A percentile compares a stretch with the other conserved stretches of the same genome.
Conservation (phyloP, 1,140 invertebrate species). For the Asbolus verrucosus region DNA sequence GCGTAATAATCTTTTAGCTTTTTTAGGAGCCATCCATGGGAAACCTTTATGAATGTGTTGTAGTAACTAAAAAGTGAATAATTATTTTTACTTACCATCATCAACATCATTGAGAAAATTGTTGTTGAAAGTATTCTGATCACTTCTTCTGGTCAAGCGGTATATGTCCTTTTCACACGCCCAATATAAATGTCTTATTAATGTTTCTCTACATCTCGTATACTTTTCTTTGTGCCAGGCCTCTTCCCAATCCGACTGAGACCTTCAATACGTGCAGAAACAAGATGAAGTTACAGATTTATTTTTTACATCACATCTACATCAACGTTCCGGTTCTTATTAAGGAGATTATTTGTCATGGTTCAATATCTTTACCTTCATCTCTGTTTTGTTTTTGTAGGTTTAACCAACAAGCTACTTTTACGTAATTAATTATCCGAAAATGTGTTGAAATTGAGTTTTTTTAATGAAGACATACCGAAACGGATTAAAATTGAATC, state of each 20-base stretch:
- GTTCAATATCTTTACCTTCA: too few relatives aligned
- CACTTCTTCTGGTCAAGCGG: slow-evolving; percentile 66
- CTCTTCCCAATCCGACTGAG: slow-evolving; percentile 70
- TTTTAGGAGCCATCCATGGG: slow-evolving; percentile 63
- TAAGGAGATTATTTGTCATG: too few relatives aligned
- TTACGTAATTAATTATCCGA: too few relatives aligned
- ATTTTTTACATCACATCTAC: too few relatives aligned
- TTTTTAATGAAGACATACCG: too few relatives aligned
- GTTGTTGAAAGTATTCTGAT: slow-evolving; percentile 42
- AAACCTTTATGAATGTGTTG: slow-evolving; percentile 38
- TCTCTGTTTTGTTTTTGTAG: too few relatives aligned
- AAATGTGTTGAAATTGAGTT: too few relatives aligned
- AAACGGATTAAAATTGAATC: too few relatives aligned
- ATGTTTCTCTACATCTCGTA: slow-evolving; percentile 69
- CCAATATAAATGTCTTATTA: slow-evolving; percentile 70
- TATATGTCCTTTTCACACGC: slow-evolving; percentile 74
- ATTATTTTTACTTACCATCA: slow-evolving; percentile 45
- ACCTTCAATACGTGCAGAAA: slow-evolving; percentile 58
- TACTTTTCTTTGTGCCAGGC: slow-evolving; percentile 72
- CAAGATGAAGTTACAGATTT: too few relatives aligned
- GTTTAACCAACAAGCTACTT: too few relatives aligned
- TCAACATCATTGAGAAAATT: slow-evolving; percentile 32
- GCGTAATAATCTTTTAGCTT: slow-evolving; percentile 63
- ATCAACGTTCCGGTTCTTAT: too few relatives aligned
- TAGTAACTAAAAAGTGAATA: not conserved